phyloP scores from a whole-genome alignment of 2,797 vertebrate species.

The Euphonia xanthogaster region DNA sequence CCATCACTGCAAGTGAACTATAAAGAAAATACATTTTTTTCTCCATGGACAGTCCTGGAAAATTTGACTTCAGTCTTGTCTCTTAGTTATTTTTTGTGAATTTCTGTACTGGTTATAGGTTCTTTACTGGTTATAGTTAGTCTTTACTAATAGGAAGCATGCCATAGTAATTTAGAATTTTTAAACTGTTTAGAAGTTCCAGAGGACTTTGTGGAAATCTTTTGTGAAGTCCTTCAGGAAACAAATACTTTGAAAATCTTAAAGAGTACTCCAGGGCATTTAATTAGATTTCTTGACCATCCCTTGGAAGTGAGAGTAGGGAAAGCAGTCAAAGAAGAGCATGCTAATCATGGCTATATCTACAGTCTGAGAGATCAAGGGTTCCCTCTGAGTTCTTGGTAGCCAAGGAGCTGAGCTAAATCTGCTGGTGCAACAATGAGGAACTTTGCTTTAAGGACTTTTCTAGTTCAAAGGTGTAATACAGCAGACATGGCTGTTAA shows the following conservation, averaged over 20 bases:
- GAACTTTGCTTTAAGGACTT: not conserved
- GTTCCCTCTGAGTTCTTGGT: not conserved
- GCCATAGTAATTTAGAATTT: not conserved
- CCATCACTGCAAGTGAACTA: not conserved
- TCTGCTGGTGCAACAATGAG: rapidly evolving
- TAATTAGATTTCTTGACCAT: not conserved
- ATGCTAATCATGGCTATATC: not conserved
- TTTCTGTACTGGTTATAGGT: not conserved
- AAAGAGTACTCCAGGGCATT: not conserved
- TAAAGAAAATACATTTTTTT: not conserved
- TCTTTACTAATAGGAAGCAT: not conserved
- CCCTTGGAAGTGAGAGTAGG: not conserved
- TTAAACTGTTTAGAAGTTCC: not conserved
- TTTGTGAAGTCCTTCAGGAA: not conserved
- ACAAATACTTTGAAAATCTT: not conserved
- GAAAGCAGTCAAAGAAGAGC: not conserved
- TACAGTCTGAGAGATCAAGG: not conserved
- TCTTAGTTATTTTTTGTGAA: not conserved
- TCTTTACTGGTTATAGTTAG: not conserved
- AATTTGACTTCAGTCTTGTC: not conserved
- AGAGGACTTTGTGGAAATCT: not conserved
- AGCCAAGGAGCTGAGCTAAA: not conserved
- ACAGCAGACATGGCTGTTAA: not conserved
- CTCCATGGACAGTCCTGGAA: not conserved
- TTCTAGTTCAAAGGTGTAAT: not conserved